Evolutionary conservation across 2,113 vertebrate species (phyloP).

Genomic region (Rhombomys opimus): DNA sequence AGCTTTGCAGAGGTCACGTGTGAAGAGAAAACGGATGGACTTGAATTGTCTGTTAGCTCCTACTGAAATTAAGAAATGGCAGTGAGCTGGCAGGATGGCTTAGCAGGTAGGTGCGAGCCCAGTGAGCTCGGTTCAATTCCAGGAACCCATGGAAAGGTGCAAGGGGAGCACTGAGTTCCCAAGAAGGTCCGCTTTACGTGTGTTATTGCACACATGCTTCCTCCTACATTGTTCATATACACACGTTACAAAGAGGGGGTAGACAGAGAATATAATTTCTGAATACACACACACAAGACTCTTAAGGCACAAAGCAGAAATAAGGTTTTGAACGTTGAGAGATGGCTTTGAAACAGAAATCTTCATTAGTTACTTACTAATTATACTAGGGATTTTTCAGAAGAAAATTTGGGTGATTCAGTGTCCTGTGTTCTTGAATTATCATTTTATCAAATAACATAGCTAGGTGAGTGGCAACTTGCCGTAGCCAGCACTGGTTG

Average conservation of each 20-base stretch:
- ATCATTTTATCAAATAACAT: neutral
- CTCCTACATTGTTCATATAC: neutral
- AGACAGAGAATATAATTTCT: neutral
- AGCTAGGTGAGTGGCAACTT: neutral
- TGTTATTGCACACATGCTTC: neutral
- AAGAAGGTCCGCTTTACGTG: neutral
- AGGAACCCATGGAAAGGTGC: neutral
- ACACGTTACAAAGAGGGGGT: neutral
- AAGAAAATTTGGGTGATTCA: neutral
- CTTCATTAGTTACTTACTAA: neutral
- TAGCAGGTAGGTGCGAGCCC: neutral
- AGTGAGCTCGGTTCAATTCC: neutral
- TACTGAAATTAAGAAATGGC: neutral
- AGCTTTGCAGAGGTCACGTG: neutral
- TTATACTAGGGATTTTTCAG: conserved; percentile 11
- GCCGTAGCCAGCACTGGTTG: neutral
- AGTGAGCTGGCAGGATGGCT: too few species aligned
- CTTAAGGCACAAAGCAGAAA: neutral
- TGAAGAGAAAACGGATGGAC: neutral
- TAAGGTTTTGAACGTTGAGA: neutral
- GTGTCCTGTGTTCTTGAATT: conserved; percentile 1
- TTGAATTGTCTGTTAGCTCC: neutral
- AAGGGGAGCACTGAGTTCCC: neutral
- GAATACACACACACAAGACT: neutral
- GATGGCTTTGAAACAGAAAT: neutral